phyloP scores from a whole-genome alignment of 2,888 invertebrate species.

The Scaptomyza parva region DNA sequence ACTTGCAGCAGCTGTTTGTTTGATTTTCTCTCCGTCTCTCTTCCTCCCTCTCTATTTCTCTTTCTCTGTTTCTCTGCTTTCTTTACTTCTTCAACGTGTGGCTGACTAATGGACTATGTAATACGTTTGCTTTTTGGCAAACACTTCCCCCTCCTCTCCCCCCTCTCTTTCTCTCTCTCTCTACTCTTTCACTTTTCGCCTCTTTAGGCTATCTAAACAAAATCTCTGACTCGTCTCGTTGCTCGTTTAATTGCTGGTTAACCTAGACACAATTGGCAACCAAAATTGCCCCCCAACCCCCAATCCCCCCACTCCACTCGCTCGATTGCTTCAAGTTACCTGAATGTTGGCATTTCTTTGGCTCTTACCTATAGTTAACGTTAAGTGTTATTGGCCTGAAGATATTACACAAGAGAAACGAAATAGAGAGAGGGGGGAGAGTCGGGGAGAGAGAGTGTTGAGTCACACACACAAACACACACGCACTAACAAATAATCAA shows the following conservation, averaged over 20 bases:
- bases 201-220: constrained; percentile 28
- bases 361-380: constrained; percentile 47
- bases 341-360: constrained; percentile 16
- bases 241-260: constrained; percentile 61
- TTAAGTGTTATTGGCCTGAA: constrained; percentile 71
- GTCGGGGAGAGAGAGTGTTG: not conserved
- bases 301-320: not conserved
- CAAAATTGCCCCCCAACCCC: not conserved
- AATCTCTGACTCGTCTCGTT: constrained; percentile 30
- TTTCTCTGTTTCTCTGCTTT: not conserved
- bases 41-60: not conserved
- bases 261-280: constrained; percentile 19
- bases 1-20: constrained; percentile 33
- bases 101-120: constrained; percentile 74
- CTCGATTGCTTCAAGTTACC: constrained; percentile 1
- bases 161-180: not conserved
- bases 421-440: not conserved
- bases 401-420: constrained; percentile 45
- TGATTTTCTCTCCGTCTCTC: not conserved
- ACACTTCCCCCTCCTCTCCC: not conserved
- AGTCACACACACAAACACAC: not conserved
- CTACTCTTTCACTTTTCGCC: not conserved
- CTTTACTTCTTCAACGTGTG: constrained; percentile 36
- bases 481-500: constrained; percentile 68
- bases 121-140: constrained; percentile 55